phyloP scores from a whole-genome alignment of 2,113 vertebrate genomes.

The Myiagra hebetior region DNA sequence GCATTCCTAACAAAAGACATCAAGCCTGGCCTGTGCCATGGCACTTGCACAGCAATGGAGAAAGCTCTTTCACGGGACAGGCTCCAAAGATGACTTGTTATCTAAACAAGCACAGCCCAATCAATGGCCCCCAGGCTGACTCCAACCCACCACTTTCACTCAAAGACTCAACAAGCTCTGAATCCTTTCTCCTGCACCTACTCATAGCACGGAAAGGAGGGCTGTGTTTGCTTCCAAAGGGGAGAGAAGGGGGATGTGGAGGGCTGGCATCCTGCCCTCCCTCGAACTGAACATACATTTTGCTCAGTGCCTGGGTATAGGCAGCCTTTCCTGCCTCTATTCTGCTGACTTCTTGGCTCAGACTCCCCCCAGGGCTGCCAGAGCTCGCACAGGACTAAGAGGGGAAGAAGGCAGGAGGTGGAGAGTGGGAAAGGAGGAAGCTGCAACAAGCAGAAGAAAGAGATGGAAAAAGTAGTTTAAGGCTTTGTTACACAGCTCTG shows the following conservation, averaged over 20 bases:
- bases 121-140: not conserved
- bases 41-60: not conserved
- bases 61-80: not conserved
- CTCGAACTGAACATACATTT: not conserved
- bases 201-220: not conserved
- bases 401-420: not conserved
- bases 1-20: not conserved
- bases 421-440: not conserved
- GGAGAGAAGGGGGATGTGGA: not conserved
- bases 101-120: not conserved
- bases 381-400: not conserved
- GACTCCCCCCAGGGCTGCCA: not conserved
- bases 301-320: not conserved
- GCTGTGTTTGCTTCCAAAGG: not conserved
- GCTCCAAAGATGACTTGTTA: not conserved
- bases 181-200: not conserved
- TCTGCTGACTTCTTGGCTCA: not conserved
- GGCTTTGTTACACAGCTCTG: not conserved
- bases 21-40: not conserved
- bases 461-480: not conserved
- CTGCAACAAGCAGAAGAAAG: not conserved
- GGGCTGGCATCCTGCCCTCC: not conserved
- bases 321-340: not conserved
- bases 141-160: not conserved
- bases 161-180: not conserved